Conservation (phyloP, 2,888 invertebrate genomes). For the Drosophila hamatofila region DNA sequence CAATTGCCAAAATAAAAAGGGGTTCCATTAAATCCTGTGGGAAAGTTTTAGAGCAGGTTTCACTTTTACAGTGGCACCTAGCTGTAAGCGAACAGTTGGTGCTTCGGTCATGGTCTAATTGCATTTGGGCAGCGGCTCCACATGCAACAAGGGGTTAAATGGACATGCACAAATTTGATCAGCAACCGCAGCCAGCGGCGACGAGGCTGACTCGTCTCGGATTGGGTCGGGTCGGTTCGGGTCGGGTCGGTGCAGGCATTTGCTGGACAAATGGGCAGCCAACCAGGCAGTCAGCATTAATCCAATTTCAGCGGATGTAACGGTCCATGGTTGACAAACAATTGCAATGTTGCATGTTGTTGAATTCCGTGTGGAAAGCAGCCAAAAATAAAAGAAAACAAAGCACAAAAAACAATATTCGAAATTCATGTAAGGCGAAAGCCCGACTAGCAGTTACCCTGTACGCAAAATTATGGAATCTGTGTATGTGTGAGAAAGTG, state of each 20-base stretch:
- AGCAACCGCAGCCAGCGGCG: constrained; percentile 28
- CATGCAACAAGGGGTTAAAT: constrained; percentile 72
- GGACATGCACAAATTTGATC: constrained; percentile 73
- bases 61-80: constrained; percentile 44
- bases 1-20: constrained; percentile 36
- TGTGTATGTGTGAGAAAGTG: neutral
- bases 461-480: too few relatives aligned
- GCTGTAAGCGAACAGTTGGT: constrained; percentile 6
- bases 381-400: constrained; percentile 2
- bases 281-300: constrained; percentile 60
- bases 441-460: neutral
- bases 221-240: neutral
- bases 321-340: constrained; percentile 83
- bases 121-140: constrained; percentile 53
- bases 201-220: neutral
- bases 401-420: neutral
- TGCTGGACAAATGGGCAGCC: constrained; percentile 17
- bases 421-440: neutral
- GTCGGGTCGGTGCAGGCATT: constrained; percentile 1
- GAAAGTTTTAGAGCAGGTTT: constrained; percentile 51
- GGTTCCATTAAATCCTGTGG: constrained; percentile 67
- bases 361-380: constrained; percentile 31
- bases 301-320: constrained; percentile 83
- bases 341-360: constrained; percentile 68
- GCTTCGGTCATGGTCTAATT: constrained; percentile 82